These are phyloP conservation scores for Pogoniulus pusillus DNA, from an alignment of 2,797 vertebrate genomes.

Conservation along the genomic window DNA sequence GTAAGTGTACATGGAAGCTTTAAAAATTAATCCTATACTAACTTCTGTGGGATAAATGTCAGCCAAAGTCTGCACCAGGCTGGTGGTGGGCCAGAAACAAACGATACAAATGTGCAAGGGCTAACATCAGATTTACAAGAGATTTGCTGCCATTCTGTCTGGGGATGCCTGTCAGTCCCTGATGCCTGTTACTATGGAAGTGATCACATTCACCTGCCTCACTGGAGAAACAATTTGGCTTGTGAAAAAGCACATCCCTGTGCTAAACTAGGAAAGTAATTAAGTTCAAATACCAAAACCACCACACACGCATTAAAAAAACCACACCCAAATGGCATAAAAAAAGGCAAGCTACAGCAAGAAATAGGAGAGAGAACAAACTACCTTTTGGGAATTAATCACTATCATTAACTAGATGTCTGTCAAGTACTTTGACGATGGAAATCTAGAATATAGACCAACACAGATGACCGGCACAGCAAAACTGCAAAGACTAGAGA, in stretches of 20 bases:
- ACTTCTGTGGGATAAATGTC: conserved; percentile 17
- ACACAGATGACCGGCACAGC: conserved; percentile 40
- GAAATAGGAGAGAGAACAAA: conserved; percentile 43
- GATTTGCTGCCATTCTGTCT: neutral
- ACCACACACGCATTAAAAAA: neutral
- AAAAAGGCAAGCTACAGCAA: neutral
- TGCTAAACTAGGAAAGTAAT: neutral
- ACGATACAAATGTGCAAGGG: neutral
- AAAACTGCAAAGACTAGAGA: conserved; percentile 52
- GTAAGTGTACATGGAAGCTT: conserved; percentile 16
- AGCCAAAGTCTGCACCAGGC: neutral
- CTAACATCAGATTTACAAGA: neutral
- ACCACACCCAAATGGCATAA: neutral
- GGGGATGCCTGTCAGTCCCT: neutral
- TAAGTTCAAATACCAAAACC: neutral
- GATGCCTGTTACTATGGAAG: neutral
- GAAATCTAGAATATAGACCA: conserved; percentile 55
- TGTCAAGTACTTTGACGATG: conserved; percentile 32
- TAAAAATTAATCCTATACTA: conserved; percentile 41
- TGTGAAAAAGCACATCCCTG: neutral
- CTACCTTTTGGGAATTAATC: conserved; percentile 59
- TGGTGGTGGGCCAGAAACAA: neutral
- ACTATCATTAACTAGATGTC: conserved; percentile 61
- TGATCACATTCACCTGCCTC: neutral
- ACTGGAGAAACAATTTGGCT: neutral